A percentile compares a stretch with the other conserved stretches of the same genome.
Evolutionary conservation across 2,888 invertebrate species (phyloP).

Genomic region (Kuschelorhynchus macadamiae): DNA sequence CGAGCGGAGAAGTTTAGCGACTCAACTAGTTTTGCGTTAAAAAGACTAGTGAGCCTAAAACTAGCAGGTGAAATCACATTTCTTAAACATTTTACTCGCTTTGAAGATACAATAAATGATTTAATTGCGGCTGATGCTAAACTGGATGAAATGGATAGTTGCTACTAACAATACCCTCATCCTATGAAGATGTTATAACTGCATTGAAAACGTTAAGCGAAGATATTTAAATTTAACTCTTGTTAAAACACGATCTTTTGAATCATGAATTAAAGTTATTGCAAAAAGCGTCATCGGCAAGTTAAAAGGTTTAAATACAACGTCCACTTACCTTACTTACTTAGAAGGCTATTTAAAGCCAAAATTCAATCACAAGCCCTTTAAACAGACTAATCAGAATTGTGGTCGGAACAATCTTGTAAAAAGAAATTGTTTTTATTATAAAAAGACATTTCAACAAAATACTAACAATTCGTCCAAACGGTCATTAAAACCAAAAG

Average conservation of each 20-base stretch:
- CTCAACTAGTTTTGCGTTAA: conserved; percentile 53
- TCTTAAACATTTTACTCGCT: conserved; percentile 58
- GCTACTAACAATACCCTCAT: too few relatives aligned
- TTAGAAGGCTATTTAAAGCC: not conserved
- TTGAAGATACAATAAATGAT: conserved; percentile 59
- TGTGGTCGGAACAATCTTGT: conserved; percentile 17
- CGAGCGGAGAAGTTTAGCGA: conserved; percentile 48
- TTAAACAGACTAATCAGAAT: not conserved
- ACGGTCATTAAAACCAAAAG: not conserved
- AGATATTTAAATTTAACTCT: not conserved
- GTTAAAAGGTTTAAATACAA: not conserved
- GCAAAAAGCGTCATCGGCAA: not conserved
- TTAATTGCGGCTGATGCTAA: too few relatives aligned
- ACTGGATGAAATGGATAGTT: too few relatives aligned
- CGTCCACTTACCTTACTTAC: not conserved
- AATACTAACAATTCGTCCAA: not conserved
- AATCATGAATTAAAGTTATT: not conserved
- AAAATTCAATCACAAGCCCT: not conserved
- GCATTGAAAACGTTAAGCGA: too few relatives aligned
- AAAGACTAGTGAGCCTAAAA: conserved; percentile 21
- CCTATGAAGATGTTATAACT: too few relatives aligned
- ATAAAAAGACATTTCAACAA: not conserved
- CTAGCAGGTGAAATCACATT: conserved; percentile 41
- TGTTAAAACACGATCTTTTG: not conserved
- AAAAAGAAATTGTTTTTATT: conserved; percentile 43